These are phyloP conservation scores for Ciconia boyciana DNA, from an alignment of 2,113 vertebrate genomes.

Conservation along the genomic window DNA sequence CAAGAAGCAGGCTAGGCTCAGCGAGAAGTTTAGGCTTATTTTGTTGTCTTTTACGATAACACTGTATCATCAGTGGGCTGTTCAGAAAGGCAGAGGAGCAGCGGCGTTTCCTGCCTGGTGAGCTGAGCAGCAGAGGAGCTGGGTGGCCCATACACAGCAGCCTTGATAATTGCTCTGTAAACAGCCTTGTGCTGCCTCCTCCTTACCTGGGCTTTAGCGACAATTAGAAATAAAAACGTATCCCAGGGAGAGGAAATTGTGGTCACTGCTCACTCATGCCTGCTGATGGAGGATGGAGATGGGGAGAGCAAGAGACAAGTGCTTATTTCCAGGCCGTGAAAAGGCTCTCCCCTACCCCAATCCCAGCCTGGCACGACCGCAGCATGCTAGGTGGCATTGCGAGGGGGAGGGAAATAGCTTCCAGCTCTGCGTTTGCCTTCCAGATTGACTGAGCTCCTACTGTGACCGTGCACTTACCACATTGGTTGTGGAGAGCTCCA, in stretches of 20 bases:
- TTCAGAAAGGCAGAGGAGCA: not conserved
- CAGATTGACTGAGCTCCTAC: not conserved
- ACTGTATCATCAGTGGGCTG: not conserved
- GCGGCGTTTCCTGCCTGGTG: not conserved
- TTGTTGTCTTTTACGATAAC: not conserved
- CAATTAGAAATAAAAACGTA: not conserved
- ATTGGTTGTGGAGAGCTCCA: not conserved
- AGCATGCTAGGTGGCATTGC: not conserved
- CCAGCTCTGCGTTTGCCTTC: accelerated
- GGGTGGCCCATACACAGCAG: not conserved
- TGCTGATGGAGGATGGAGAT: not conserved
- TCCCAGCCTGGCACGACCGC: accelerated
- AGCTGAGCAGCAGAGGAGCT: not conserved
- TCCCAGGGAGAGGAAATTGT: not conserved
- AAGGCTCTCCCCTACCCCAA: not conserved
- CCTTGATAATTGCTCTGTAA: not conserved
- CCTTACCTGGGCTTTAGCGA: not conserved
- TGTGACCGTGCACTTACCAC: not conserved
- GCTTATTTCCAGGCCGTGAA: not conserved
- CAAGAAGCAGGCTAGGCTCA: not conserved
- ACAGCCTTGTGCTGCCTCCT: not conserved
- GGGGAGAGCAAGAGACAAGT: not conserved
- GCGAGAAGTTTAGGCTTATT: not conserved
- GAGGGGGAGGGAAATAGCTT: not conserved
- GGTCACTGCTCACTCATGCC: not conserved